phyloP scores from a whole-genome alignment of 2,797 vertebrate species.

The Silurus lanzhouensis region DNA sequence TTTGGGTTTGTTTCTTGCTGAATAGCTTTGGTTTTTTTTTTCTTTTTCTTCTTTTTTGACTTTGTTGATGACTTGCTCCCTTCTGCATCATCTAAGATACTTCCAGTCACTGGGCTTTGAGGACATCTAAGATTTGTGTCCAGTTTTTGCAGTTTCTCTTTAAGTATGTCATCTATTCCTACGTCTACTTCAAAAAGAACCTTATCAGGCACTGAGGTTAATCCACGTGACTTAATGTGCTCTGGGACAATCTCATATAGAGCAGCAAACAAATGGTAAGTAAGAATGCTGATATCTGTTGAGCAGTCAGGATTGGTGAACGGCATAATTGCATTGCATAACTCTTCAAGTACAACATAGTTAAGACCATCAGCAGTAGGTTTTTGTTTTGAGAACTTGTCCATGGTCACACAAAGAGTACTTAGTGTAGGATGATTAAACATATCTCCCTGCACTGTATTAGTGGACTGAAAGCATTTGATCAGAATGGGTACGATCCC shows the following conservation, averaged over 20 bases:
- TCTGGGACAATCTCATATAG: constrained; percentile 44
- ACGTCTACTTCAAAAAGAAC: constrained; percentile 54
- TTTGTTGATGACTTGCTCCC: neutral
- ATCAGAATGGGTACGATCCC: constrained; percentile 49
- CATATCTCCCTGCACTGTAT: accelerated
- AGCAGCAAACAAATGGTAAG: constrained; percentile 57
- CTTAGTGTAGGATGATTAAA: accelerated
- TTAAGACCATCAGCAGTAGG: constrained; percentile 19
- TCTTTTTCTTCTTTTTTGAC: constrained; percentile 38
- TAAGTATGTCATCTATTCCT: constrained; percentile 54
- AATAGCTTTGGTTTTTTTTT: constrained; percentile 37
- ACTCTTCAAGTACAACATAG: neutral
- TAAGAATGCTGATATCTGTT: neutral
- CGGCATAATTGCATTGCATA: constrained; percentile 37
- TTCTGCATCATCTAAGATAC: neutral
- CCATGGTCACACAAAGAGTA: constrained; percentile 57
- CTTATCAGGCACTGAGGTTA: constrained; percentile 59
- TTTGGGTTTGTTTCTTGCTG: neutral
- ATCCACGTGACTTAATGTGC: constrained; percentile 40
- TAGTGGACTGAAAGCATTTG: neutral
- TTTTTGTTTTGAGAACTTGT: constrained; percentile 56
- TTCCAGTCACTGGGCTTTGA: neutral
- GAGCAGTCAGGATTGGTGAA: constrained; percentile 7
- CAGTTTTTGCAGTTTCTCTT: constrained; percentile 57
- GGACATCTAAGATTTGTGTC: constrained; percentile 25